These are phyloP conservation scores for Tipula lateralis DNA, from an alignment of 2,888 invertebrate genomes.

Conservation along the genomic window DNA sequence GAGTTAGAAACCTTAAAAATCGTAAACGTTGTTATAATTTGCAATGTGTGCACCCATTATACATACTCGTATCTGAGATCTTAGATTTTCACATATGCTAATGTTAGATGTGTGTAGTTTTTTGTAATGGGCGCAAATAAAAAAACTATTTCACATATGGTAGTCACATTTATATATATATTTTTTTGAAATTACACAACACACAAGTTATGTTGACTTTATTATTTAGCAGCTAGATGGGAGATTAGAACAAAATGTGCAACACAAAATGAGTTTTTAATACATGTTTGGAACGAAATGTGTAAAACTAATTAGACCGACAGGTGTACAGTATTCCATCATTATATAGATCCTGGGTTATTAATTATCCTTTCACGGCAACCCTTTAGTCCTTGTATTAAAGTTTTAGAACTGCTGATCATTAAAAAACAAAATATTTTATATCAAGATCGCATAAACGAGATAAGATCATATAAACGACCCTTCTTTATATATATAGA, in stretches of 20 bases:
- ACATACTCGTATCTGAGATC: neutral
- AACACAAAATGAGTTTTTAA: neutral
- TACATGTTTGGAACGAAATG: neutral
- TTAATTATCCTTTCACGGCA: neutral
- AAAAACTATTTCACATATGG: neutral
- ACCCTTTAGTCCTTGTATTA: neutral
- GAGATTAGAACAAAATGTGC: conserved; percentile 12
- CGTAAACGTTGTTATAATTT: neutral
- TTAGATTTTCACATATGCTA: neutral
- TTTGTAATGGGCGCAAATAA: conserved; percentile 24
- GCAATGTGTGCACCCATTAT: neutral
- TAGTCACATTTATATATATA: conserved; percentile 11
- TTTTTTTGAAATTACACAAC: conserved; percentile 12
- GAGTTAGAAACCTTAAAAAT: neutral
- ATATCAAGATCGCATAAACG: neutral
- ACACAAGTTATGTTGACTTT: neutral
- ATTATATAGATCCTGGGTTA: neutral
- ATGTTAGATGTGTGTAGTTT: neutral
- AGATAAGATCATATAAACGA: neutral
- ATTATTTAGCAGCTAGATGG: conserved; percentile 19
- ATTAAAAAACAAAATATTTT: neutral
- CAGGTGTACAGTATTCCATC: neutral
- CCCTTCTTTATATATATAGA: neutral
- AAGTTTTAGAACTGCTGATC: neutral
- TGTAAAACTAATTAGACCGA: neutral